Conservation (phyloP, 2,797 vertebrate species). For the Amphiprion clarkii region DNA sequence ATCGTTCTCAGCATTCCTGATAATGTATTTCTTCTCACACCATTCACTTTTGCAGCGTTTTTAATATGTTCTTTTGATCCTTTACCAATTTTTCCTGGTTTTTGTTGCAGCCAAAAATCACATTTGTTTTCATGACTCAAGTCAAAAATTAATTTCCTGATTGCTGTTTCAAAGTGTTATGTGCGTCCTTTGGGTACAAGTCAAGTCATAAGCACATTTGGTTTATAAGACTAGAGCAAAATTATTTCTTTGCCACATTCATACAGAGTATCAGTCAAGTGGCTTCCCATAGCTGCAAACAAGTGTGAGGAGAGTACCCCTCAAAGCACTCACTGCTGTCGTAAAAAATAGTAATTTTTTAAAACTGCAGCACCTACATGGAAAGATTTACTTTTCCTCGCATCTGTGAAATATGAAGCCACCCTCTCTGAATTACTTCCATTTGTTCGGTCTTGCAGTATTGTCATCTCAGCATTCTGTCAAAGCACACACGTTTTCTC, state of each 20-base stretch:
- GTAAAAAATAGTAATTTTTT: not conserved
- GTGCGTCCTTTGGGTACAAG: slow-evolving; percentile 53
- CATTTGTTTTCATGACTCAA: slow-evolving; percentile 31
- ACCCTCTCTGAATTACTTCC: slow-evolving; percentile 10
- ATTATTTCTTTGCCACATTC: slow-evolving; percentile 17
- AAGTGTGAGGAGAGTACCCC: slow-evolving; percentile 52
- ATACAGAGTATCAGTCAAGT: not conserved
- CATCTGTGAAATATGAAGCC: slow-evolving; percentile 36
- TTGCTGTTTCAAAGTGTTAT: slow-evolving; percentile 36
- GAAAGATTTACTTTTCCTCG: not conserved
- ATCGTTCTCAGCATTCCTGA: slow-evolving; percentile 12
- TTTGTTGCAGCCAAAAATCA: slow-evolving; percentile 22
- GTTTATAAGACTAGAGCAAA: slow-evolving; percentile 39
- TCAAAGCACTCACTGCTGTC: not conserved
- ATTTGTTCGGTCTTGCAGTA: slow-evolving; percentile 11
- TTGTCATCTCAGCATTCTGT: slow-evolving; percentile 21
- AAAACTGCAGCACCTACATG: slow-evolving; percentile 9
- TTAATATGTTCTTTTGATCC: slow-evolving; percentile 1
- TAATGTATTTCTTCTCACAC: not conserved
- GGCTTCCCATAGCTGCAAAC: slow-evolving; percentile 16
- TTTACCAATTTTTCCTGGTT: not conserved
- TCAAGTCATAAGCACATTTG: slow-evolving; percentile 58
- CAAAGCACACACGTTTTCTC: slow-evolving; percentile 33
- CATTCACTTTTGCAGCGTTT: not conserved
- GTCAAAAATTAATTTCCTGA: slow-evolving; percentile 37